These are phyloP conservation scores for Lochmaea crataegi DNA, from an alignment of 2,888 invertebrate species.

Conservation along the genomic window DNA sequence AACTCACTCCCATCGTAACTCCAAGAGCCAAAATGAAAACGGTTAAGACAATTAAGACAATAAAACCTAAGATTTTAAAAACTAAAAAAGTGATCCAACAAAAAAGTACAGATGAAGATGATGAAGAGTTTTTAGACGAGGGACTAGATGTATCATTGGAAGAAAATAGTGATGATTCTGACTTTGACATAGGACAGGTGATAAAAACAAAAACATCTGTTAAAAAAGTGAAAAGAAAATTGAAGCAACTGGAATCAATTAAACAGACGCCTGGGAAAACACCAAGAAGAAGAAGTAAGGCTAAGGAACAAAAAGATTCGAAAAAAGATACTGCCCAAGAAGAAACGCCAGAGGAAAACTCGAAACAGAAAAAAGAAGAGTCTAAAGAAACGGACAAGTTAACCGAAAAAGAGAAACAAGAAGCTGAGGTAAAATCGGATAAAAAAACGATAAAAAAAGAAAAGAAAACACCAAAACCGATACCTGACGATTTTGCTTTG, in stretches of 20 bases:
- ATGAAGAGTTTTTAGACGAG: conserved; percentile 66
- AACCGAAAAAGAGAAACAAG: conserved; percentile 62
- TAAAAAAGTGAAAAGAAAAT: conserved; percentile 51
- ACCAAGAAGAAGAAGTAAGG: conserved; percentile 22
- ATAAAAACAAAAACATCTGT: conserved; percentile 49
- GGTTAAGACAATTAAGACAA: conserved; percentile 29
- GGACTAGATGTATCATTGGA: conserved; percentile 62
- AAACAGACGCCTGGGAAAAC: conserved; percentile 23
- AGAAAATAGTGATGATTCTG: conserved; percentile 68
- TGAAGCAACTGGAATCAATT: conserved; percentile 39
- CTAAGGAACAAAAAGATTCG: conserved; percentile 22
- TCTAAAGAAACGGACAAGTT: conserved; percentile 31
- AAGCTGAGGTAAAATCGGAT: conserved; percentile 55
- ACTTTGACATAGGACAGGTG: conserved; percentile 62
- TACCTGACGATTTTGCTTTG: conserved; percentile 74
- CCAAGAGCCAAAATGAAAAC: conserved; percentile 42
- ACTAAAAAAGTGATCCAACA: conserved; percentile 37
- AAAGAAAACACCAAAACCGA: conserved; percentile 67
- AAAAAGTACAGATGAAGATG: conserved; percentile 40
- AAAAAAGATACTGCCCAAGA: conserved; percentile 17
- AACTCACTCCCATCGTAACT: conserved; percentile 6
- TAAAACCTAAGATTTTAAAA: conserved; percentile 20
- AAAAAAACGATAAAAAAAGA: conserved; percentile 61
- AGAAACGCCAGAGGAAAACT: conserved; percentile 32
- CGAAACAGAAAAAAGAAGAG: conserved; percentile 56